A percentile compares a stretch with the other conserved stretches of the same genome.
phyloP scores from a whole-genome alignment of 37 sponge, comb jelly and placozoan genomes.

The Geodia barretti region DNA sequence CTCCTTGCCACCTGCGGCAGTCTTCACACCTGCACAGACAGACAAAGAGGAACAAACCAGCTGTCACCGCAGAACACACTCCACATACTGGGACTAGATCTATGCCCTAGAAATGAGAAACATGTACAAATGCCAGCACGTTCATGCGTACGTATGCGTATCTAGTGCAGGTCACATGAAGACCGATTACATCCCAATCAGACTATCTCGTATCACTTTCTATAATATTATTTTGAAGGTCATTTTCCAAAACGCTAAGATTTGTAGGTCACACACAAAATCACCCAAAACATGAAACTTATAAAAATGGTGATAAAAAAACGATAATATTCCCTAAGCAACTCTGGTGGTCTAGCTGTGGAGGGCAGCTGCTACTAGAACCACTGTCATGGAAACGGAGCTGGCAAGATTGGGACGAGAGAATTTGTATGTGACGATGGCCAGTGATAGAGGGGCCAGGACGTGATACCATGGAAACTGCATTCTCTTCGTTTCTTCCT shows the following conservation, averaged over 20 bases:
- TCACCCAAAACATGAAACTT: background rate
- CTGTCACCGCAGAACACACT: no score
- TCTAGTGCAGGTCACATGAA: no score
- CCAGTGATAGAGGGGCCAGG: slow-evolving; percentile 30
- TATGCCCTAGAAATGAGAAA: no score
- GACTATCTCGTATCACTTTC: no score
- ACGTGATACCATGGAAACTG: slow-evolving; percentile 60
- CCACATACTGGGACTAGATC: no score
- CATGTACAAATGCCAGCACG: no score
- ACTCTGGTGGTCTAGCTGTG: background rate
- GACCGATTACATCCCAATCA: no score
- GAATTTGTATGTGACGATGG: slow-evolving; percentile 22
- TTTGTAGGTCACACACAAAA: background rate
- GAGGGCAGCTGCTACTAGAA: background rate
- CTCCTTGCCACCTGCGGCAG: background rate
- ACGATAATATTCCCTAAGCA: background rate
- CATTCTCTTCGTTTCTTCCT: background rate
- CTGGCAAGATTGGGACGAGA: slow-evolving; percentile 44
- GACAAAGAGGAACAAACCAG: background rate
- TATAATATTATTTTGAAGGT: no score
- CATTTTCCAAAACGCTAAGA: no score
- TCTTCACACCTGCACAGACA: slow-evolving; percentile 14
- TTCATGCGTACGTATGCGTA: no score
- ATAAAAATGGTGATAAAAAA: no score
- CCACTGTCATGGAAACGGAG: slow-evolving; percentile 17